These are phyloP conservation scores for Oryzias curvinotus DNA, from an alignment of 2,113 vertebrate species.

Conservation along the genomic window DNA sequence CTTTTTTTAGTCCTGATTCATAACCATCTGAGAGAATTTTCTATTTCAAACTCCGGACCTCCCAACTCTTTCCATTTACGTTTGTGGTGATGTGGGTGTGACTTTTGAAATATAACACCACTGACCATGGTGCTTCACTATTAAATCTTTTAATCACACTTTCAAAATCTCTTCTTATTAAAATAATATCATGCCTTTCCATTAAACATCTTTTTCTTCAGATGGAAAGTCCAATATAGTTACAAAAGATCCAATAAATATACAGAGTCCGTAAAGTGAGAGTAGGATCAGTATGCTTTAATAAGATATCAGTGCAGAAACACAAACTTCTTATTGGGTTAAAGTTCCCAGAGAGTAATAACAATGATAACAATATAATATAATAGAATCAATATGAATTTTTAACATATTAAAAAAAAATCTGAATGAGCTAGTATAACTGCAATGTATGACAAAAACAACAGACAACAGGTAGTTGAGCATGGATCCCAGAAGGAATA, in stretches of 20 bases:
- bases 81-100: no score
- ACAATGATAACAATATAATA: constrained; percentile 71
- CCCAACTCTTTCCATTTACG: no score
- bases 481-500: constrained; percentile 50
- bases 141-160: no score
- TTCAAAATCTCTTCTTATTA: not conserved
- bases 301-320: constrained; percentile 98
- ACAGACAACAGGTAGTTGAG: constrained; percentile 44
- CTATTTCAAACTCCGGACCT: no score
- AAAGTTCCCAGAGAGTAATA: constrained; percentile 88
- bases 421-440: constrained; percentile 82
- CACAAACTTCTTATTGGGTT: constrained; percentile 92
- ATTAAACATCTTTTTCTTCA: not conserved
- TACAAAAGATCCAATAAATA: constrained; percentile 1
- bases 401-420: constrained; percentile 84
- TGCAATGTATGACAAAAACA: constrained; percentile 74
- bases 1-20: no score
- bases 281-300: constrained; percentile 94
- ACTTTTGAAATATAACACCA: no score
- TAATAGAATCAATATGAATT: constrained; percentile 83
- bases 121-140: no score
- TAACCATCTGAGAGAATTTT: no score
- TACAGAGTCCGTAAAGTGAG: not conserved
- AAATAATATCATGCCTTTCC: not conserved
- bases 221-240: not conserved